phyloP scores from a whole-genome alignment of 2,797 vertebrate species.

The Typhlichthys eigenmanni region DNA sequence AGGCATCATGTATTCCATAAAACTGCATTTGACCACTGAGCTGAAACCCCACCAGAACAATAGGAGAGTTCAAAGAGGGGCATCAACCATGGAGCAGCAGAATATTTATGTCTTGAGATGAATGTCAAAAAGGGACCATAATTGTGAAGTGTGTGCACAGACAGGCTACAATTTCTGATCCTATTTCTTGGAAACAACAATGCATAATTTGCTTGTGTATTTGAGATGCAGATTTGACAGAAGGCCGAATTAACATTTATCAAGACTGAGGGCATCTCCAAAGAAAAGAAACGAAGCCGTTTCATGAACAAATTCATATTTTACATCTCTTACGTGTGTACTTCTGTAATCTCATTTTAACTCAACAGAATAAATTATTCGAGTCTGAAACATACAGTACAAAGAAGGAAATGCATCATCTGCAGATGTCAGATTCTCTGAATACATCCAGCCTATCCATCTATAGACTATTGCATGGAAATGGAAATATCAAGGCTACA shows the following conservation, averaged over 20 bases:
- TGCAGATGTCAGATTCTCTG: neutral
- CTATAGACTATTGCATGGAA: constrained; percentile 6
- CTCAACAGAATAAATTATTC: neutral
- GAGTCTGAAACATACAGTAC: neutral
- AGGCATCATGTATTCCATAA: constrained; percentile 33
- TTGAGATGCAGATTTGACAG: constrained; percentile 10
- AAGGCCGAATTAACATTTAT: constrained; percentile 7
- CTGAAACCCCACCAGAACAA: constrained; percentile 37
- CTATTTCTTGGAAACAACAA: constrained; percentile 15
- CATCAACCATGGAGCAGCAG: constrained; percentile 38
- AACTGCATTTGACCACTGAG: constrained; percentile 48
- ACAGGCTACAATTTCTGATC: constrained; percentile 19
- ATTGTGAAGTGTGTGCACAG: constrained; percentile 15
- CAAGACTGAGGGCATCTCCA: neutral
- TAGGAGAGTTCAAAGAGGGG: constrained; percentile 26
- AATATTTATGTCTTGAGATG: constrained; percentile 55
- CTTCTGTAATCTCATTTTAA: constrained; percentile 4
- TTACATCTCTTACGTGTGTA: neutral
- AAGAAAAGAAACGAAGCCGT: neutral
- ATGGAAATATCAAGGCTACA: constrained; percentile 12
- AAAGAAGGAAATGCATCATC: neutral
- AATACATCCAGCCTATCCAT: neutral
- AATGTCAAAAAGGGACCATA: constrained; percentile 16
- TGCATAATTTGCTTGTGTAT: constrained; percentile 28
- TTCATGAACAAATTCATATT: neutral